These are phyloP conservation scores for Drosophila basisetae DNA, from an alignment of 2,888 invertebrate genomes.

Conservation along the genomic window DNA sequence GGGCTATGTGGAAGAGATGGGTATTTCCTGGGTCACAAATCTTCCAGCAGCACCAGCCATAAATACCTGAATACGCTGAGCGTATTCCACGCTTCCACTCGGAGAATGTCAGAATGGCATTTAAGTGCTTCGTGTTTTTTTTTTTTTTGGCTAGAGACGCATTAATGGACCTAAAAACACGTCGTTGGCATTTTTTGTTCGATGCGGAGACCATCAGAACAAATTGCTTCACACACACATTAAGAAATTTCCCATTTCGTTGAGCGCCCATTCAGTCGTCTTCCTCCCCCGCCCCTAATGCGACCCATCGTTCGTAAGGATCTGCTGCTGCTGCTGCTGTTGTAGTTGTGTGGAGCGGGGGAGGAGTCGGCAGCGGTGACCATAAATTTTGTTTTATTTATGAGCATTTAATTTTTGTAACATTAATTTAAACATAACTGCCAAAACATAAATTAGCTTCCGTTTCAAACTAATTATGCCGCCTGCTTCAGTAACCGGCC, in stretches of 20 bases:
- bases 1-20: neutral
- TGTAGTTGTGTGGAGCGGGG: neutral
- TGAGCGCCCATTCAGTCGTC: conserved; percentile 11
- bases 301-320: conserved; percentile 34
- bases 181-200: conserved; percentile 63
- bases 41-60: conserved; percentile 12
- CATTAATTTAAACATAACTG: conserved; percentile 84
- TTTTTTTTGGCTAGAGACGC: conserved; percentile 46
- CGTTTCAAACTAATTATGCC: conserved; percentile 82
- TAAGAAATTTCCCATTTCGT: conserved; percentile 52
- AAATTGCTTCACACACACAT: conserved; percentile 76
- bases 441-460: conserved; percentile 85
- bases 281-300: neutral
- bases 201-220: conserved; percentile 47
- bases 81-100: conserved; percentile 1
- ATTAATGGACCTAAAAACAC: conserved; percentile 75
- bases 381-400: conserved; percentile 81
- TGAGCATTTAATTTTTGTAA: conserved; percentile 83
- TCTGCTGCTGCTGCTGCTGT: conserved; percentile 16
- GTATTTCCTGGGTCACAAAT: conserved; percentile 24
- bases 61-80: conserved; percentile 42
- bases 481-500: conserved; percentile 68
- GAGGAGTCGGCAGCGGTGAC: conserved; percentile 16
- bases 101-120: conserved; percentile 35
- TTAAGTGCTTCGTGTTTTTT: conserved; percentile 31